These are phyloP conservation scores for Macrobrachium nipponense DNA, from an alignment of 1,140 invertebrate species.

Conservation along the genomic window DNA sequence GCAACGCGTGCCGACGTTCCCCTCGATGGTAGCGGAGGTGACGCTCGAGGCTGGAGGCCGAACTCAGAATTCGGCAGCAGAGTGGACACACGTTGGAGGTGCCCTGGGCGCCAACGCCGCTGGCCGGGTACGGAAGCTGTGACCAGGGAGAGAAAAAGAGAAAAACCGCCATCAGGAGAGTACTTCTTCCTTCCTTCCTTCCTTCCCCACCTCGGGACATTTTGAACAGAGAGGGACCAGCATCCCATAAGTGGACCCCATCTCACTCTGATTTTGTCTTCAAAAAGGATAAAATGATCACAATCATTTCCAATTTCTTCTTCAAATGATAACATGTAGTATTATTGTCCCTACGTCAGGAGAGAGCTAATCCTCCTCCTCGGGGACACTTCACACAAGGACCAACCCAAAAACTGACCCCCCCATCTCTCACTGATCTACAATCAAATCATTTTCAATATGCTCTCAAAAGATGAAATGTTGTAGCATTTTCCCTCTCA, in stretches of 20 bases:
- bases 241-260: too few relatives aligned
- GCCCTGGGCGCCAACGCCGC: conserved; percentile 10
- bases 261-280: too few relatives aligned
- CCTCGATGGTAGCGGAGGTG: conserved; percentile 63
- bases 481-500: too few relatives aligned
- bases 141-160: conserved; percentile 6
- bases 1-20: conserved; percentile 72
- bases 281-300: too few relatives aligned
- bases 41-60: conserved; percentile 55
- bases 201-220: too few relatives aligned
- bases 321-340: not conserved
- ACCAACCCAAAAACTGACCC: too few relatives aligned
- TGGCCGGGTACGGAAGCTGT: conserved; percentile 31
- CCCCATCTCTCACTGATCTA: too few relatives aligned
- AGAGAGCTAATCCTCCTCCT: too few relatives aligned
- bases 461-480: too few relatives aligned
- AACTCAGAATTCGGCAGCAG: conserved; percentile 41
- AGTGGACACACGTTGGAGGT: conserved; percentile 36
- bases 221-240: too few relatives aligned
- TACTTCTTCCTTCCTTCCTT: not conserved
- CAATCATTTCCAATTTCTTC: not conserved
- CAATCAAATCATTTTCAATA: too few relatives aligned
- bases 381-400: too few relatives aligned
- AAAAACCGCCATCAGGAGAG: not conserved
- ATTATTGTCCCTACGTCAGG: not conserved